phyloP scores from a whole-genome alignment of 2,888 invertebrate species.

The Lordiphosa andalusiaca region DNA sequence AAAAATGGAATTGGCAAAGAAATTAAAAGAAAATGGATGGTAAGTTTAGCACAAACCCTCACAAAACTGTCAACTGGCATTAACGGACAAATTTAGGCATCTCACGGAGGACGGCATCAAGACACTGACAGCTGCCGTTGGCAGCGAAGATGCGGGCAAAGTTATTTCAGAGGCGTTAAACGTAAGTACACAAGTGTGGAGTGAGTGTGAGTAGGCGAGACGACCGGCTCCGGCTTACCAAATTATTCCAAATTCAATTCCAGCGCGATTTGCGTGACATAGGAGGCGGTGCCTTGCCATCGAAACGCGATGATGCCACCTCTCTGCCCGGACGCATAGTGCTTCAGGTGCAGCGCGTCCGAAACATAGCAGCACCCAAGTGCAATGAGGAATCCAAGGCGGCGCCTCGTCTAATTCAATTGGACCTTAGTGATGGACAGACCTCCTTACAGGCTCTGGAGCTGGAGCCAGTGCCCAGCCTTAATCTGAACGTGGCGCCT shows the following conservation, averaged over 20 bases:
- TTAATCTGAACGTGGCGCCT: constrained; percentile 92
- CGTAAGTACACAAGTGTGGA: constrained; percentile 82
- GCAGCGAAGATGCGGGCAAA: constrained; percentile 82
- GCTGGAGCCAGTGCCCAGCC: constrained; percentile 85
- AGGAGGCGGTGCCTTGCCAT: constrained; percentile 87
- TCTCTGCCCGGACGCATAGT: constrained; percentile 84
- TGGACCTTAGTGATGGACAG: constrained; percentile 93
- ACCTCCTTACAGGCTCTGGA: constrained; percentile 89
- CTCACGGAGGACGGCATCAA: constrained; percentile 87
- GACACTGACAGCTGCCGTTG: constrained; percentile 82
- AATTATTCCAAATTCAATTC: neutral
- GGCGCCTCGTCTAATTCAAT: constrained; percentile 91
- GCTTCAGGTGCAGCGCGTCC: constrained; percentile 92
- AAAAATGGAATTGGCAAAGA: constrained; percentile 84
- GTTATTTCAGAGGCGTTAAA: constrained; percentile 86
- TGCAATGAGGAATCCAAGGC: constrained; percentile 91
- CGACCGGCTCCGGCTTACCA: constrained; percentile 11
- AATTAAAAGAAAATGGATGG: constrained; percentile 86
- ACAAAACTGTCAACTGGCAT: no score
- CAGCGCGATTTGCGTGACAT: constrained; percentile 88
- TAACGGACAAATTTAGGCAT: constrained; percentile 82
- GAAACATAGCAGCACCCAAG: constrained; percentile 94
- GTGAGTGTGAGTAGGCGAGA: no score
- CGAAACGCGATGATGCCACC: constrained; percentile 81
- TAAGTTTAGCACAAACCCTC: constrained; percentile 76